Evolutionary conservation across 2,113 vertebrate genomes (phyloP).

Genomic region (Mustela lutreola): DNA sequence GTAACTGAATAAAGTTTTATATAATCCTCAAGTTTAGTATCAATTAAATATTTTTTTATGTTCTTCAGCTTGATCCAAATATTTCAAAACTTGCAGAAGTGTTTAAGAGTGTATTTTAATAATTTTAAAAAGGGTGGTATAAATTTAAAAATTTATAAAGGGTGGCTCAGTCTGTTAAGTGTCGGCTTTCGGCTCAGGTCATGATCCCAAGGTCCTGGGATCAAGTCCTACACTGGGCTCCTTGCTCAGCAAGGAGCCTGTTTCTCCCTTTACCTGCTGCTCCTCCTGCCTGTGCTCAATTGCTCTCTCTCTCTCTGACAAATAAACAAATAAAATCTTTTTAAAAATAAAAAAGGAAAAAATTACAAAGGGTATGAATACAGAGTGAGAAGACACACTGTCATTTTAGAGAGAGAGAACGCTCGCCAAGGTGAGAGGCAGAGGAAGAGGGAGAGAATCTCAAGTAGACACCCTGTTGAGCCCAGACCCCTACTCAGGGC

Average conservation of each 20-base stretch:
- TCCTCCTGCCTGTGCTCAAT: too few species aligned
- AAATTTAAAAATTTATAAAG: not conserved
- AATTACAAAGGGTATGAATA: not conserved
- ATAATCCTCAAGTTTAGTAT: not conserved
- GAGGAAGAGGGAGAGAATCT: not conserved
- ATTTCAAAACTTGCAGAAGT: not conserved
- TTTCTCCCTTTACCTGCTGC: too few species aligned
- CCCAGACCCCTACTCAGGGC: not conserved
- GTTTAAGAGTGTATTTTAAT: not conserved
- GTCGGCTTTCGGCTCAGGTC: too few species aligned
- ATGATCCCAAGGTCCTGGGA: too few species aligned
- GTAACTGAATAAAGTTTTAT: not conserved
- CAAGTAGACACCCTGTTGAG: not conserved
- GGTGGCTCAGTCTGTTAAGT: too few species aligned
- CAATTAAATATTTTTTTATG: not conserved
- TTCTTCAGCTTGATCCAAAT: not conserved
- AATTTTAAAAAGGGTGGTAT: not conserved
- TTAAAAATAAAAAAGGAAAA: too few species aligned
- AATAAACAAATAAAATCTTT: too few species aligned
- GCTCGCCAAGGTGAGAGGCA: not conserved
- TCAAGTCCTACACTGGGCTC: too few species aligned
- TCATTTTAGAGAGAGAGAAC: not conserved
- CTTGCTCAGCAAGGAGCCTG: too few species aligned
- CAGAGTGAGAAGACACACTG: not conserved
- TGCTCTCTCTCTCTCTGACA: too few species aligned